Conservation (phyloP, 2,797 vertebrate genomes). For the Momotus momota region DNA sequence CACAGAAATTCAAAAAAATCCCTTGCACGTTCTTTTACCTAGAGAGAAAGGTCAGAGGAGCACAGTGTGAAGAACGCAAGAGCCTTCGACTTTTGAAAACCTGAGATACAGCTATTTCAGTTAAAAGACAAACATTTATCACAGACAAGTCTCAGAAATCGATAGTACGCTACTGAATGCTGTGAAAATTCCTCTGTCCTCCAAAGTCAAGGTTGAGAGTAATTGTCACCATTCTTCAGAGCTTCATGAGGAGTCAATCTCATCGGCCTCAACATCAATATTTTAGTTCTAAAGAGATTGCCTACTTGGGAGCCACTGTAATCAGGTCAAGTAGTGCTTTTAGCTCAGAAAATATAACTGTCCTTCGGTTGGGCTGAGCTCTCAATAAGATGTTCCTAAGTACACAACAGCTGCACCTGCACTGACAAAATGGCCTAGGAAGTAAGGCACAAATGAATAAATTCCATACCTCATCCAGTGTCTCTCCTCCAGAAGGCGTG, state of each 20-base stretch:
- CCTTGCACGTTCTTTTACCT: constrained; percentile 90
- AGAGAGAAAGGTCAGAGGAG: constrained; percentile 5
- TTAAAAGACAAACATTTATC: not conserved
- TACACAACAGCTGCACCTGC: not conserved
- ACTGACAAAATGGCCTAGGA: not conserved
- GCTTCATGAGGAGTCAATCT: not conserved
- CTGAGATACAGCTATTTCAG: not conserved
- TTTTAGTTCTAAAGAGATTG: not conserved
- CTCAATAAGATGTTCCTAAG: not conserved
- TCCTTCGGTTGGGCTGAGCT: not conserved
- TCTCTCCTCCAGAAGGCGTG: constrained; percentile 93
- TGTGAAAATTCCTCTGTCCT: not conserved
- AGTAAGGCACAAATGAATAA: not conserved
- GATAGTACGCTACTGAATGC: not conserved
- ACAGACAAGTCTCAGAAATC: not conserved
- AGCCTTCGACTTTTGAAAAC: not conserved
- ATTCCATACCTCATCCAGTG: constrained; percentile 87
- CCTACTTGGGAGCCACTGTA: not conserved
- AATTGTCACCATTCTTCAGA: not conserved
- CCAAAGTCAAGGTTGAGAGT: not conserved
- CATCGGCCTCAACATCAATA: not conserved
- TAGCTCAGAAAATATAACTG: not conserved
- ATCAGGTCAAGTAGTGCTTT: not conserved
- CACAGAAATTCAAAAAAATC: constrained; percentile 90
- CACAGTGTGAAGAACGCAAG: not conserved